A percentile compares a stretch with the other conserved stretches of the same genome.
Conservation (phyloP, 2,797 vertebrate species). For the Pelochelys cantorii region DNA sequence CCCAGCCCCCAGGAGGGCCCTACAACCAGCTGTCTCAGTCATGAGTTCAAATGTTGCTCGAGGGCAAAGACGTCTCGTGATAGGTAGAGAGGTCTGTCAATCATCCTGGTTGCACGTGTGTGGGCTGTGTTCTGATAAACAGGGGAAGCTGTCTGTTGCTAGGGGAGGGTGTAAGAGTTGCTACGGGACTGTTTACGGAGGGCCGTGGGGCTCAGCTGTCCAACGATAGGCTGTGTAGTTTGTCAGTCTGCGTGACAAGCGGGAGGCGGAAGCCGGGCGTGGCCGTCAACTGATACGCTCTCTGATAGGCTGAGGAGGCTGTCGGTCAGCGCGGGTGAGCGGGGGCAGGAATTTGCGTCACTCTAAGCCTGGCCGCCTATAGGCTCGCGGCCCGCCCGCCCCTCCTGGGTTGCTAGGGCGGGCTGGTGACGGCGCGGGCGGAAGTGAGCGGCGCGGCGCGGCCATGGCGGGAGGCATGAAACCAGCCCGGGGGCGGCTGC, state of each 20-base stretch:
- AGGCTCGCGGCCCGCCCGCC: accelerated
- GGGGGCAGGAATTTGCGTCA: neutral
- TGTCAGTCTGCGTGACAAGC: neutral
- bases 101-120: accelerated
- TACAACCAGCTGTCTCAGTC: neutral
- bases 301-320: accelerated
- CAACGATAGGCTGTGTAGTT: neutral
- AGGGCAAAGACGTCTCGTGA: neutral
- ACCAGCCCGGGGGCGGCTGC: neutral
- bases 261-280: neutral
- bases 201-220: neutral
- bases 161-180: neutral
- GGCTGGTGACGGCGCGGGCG: conserved; percentile 15
- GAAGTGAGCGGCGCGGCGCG: neutral
- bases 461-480: conserved; percentile 70
- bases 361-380: accelerated
- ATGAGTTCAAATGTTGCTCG: neutral
- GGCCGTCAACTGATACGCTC: accelerated
- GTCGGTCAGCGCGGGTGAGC: neutral
- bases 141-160: neutral
- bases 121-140: accelerated
- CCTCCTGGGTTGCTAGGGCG: accelerated
- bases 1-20: no score
- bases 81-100: neutral
- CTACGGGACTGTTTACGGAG: neutral